Conservation (phyloP, 2,888 invertebrate genomes). For the Nomada fucata region DNA sequence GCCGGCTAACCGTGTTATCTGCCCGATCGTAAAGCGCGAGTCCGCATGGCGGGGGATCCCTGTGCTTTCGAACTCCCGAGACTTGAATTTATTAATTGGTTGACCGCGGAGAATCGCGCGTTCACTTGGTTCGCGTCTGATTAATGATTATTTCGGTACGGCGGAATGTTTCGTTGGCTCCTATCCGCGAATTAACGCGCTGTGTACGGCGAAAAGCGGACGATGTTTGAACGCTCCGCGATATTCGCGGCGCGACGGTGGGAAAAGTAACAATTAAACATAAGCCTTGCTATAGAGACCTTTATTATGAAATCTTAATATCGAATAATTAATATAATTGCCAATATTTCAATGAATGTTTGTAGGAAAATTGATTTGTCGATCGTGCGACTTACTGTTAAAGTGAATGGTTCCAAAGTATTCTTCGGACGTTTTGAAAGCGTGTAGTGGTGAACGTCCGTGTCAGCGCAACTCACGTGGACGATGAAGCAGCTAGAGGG, state of each 20-base stretch:
- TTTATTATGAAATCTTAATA: too few relatives aligned
- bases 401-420: background rate
- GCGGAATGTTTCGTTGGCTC: slow-evolving; percentile 9
- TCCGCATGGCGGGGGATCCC: background rate
- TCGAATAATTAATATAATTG: too few relatives aligned
- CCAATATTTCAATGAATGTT: too few relatives aligned
- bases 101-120: slow-evolving; percentile 27
- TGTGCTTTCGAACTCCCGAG: background rate
- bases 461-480: slow-evolving; percentile 32
- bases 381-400: too few relatives aligned
- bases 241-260: too few relatives aligned
- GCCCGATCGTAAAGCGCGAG: slow-evolving; percentile 33
- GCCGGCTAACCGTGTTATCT: background rate
- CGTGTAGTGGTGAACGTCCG: background rate
- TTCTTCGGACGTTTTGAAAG: background rate
- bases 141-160: slow-evolving; percentile 40
- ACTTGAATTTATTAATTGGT: slow-evolving; percentile 46
- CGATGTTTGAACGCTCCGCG: too few relatives aligned
- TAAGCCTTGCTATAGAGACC: too few relatives aligned
- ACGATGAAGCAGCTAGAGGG: slow-evolving; percentile 40
- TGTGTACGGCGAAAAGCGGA: too few relatives aligned
- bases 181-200: slow-evolving; percentile 19
- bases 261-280: too few relatives aligned
- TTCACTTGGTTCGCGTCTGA: slow-evolving; percentile 17
- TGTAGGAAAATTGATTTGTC: too few relatives aligned